These are phyloP conservation scores for Eupithecia abbreviata DNA, from an alignment of 2,888 invertebrate species.

Conservation along the genomic window DNA sequence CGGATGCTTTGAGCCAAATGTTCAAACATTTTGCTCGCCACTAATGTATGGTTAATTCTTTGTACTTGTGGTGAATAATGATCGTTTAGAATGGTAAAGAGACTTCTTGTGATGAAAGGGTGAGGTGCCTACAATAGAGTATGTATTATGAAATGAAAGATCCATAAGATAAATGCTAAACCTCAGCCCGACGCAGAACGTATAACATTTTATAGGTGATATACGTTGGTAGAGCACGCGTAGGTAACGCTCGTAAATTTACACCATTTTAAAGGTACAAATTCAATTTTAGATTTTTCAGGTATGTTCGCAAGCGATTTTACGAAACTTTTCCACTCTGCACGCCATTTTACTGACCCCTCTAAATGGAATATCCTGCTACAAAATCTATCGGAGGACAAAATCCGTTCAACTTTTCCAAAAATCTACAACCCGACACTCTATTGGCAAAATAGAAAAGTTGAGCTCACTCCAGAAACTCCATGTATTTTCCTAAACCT, in stretches of 20 bases:
- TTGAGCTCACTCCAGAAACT: conserved; percentile 12
- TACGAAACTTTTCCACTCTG: neutral
- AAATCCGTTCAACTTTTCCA: neutral
- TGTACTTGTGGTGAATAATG: conserved; percentile 13
- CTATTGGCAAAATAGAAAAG: conserved; percentile 23
- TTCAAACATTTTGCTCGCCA: conserved; percentile 24
- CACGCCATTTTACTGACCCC: neutral
- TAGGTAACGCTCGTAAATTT: neutral
- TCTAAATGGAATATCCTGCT: conserved; percentile 11
- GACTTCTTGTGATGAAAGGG: conserved; percentile 14
- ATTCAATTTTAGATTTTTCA: conserved; percentile 2
- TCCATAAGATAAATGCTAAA: neutral
- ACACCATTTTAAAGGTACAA: neutral
- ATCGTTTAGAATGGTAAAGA: conserved; percentile 8
- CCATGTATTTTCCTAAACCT: conserved; percentile 35
- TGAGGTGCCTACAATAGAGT: neutral
- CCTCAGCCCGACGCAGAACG: too few relatives aligned
- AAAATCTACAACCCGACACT: conserved; percentile 9
- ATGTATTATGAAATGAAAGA: neutral
- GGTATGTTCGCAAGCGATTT: neutral
- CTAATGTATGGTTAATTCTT: conserved; percentile 19
- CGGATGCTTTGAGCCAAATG: conserved; percentile 30
- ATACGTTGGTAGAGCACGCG: neutral
- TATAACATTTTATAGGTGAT: neutral
- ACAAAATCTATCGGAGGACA: neutral